phyloP scores from a whole-genome alignment of 2,797 vertebrate species.

The Bradypus variegatus region DNA sequence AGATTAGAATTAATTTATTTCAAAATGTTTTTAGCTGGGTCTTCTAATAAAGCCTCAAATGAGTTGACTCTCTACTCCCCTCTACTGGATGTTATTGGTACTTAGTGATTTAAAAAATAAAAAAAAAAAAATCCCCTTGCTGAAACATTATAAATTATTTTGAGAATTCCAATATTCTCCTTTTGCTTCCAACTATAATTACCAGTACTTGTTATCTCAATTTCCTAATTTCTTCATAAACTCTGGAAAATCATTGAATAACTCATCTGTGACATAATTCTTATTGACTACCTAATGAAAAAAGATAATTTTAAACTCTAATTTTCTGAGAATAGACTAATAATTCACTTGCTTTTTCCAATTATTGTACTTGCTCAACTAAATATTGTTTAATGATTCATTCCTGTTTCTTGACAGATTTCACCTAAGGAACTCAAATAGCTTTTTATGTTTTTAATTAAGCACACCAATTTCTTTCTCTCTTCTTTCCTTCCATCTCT shows the following conservation, averaged over 20 bases:
- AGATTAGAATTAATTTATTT: background rate
- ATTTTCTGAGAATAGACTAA: background rate
- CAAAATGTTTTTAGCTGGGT: background rate
- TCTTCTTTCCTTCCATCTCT: background rate
- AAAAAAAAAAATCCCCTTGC: background rate
- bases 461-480: background rate
- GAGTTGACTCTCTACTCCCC: conserved; percentile 19
- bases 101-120: background rate
- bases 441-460: background rate
- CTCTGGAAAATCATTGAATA: background rate
- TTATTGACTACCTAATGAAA: background rate
- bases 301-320: conserved; percentile 15
- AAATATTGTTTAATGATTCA: background rate
- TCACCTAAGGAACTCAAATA: background rate
- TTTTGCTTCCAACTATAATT: background rate
- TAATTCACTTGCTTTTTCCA: background rate
- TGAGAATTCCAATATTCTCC: conserved; percentile 8
- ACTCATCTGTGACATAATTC: background rate
- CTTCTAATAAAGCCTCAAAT: background rate
- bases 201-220: background rate
- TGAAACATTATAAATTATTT: background rate
- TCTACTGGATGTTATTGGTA: conserved; percentile 46
- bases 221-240: background rate
- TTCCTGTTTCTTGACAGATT: background rate
- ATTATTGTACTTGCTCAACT: background rate